Conservation (phyloP, 2,113 vertebrate species). For the Smithornis capensis region DNA sequence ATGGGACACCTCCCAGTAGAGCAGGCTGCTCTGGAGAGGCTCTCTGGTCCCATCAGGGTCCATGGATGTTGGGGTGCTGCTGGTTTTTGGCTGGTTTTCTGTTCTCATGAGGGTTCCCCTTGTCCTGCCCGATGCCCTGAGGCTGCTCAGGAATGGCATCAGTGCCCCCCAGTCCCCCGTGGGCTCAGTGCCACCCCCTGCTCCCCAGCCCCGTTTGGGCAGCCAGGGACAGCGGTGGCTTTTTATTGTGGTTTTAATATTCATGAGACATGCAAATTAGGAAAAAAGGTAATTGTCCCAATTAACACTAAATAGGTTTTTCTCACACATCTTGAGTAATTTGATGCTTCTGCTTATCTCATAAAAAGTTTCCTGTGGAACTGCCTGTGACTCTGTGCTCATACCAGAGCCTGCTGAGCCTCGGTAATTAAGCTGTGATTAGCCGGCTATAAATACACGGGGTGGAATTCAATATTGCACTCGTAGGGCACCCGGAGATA, state of each 20-base stretch:
- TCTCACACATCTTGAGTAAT: constrained; percentile 71
- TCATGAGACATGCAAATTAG: constrained; percentile 36
- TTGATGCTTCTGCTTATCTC: constrained; percentile 73
- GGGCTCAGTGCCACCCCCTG: background rate
- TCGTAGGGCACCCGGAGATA: background rate
- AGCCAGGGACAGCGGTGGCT: background rate
- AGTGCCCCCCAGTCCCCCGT: background rate
- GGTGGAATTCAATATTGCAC: constrained; percentile 33
- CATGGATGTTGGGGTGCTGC: background rate
- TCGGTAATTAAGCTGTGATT: constrained; percentile 80
- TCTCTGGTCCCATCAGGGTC: accelerated
- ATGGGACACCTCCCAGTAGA: background rate
- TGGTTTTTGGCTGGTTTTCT: background rate
- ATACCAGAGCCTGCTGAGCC: constrained; percentile 66
- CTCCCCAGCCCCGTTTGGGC: background rate
- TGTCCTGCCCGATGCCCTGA: background rate
- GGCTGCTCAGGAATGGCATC: background rate
- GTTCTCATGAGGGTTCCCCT: accelerated
- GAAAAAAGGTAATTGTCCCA: constrained; percentile 36
- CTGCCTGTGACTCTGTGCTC: constrained; percentile 54
- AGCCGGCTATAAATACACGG: constrained; percentile 67
- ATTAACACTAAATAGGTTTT: constrained; percentile 64
- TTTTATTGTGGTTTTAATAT: constrained; percentile 29
- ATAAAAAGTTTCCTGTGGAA: constrained; percentile 76
- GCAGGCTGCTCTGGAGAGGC: background rate